Evolutionary conservation across 2,888 invertebrate genomes (phyloP), one percentile per base, ranked within the genome.

Genomic region (Lysandra coridon): DNA sequence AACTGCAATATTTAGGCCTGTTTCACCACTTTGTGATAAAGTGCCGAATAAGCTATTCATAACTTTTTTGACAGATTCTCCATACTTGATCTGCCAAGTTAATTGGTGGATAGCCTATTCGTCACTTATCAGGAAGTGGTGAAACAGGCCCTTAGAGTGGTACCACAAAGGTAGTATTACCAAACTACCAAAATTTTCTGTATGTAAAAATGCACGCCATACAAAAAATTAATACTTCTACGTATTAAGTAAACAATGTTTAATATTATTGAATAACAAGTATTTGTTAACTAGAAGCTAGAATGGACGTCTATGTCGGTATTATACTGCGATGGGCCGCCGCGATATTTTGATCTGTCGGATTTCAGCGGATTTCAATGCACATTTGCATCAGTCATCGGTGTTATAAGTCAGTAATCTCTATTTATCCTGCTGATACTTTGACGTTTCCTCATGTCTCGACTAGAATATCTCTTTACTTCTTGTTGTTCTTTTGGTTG

Each of bases 231-330:
- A 23, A 23, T 30, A 10, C 1, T 69, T 12, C 33, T 14, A 14
- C 12, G 4, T 4, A 14, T 69, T 33, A 33, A 14, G 33, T 12
- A 14, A 33, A 33, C 87, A 88, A 81, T 85, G 87, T 87, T 83
- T 84, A 37, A 37, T 37, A 85, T 84, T 86, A 87, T 88, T 84
- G 85, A 80, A 81, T 33, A 57, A 23, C 57, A 60, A 37, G 53
- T 62, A 57, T 73, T 33, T 78, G 73, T 69, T 79, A 81, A 78
- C 78, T 81, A 79, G 23, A 23, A 83, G 80, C 82, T 83, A 81
- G 83, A 81, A 83, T 82, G 83, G 86, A 86, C 87, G 87, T 88
- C 87, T 85, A 87, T 87, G 85, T 88, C 88, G 91, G 89, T 86
- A 87, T 88, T 86, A 85, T 92, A 89, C 92, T 90, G 6, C 17